Evolutionary conservation across 2,113 vertebrate species (phyloP), one percentile per base, ranked within the genome.

Genomic region (Pterocles gutturalis): DNA sequence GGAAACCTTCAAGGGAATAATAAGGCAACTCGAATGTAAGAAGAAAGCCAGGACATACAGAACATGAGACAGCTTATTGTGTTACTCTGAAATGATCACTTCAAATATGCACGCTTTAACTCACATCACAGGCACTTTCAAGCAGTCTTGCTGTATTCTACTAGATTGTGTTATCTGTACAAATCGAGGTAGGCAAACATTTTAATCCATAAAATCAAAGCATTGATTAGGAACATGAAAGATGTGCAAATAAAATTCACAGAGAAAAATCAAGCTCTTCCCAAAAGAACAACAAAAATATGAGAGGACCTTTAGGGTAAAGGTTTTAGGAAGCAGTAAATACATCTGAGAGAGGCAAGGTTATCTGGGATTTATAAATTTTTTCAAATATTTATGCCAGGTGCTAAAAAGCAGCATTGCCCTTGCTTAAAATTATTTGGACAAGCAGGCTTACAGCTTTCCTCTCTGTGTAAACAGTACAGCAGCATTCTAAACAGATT

Each of bases 321-420:
- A 94, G 54, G 92, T 96, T 97, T 89, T 98, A 99, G 98, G 98
- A 99, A 99, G 96, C 89, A 38, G 97, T 98, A 98, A 94, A 98
- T 98, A 98, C 97, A 96, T 91, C 87, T 89, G 70, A 97, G 98
- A 98, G 90, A 98, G 97, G 85, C 95, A 97, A 98, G 97, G 98
- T 99, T 98, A 98, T 98, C 98, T 98, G 93, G 92, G 97, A 99
- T 99, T 98, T 98, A 98, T 96, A 98, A 96, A n/a, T 98, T 98
- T 97, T 98, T 98, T 97, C 97, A 99, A 99, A 99, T 99, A 99
- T 99, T 99, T 99, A 99, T 97, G 97, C 95, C 98, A 99, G 98
- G 99, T 99, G 98, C 97, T 98, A 98, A 96, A 97, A 96, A 98
- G 97, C 98, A 98, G 97, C 87, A 95, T 97, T 85, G 98, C 96